Evolutionary conservation across 1,140 invertebrate genomes (phyloP).

Genomic region (Heliothis virescens): DNA sequence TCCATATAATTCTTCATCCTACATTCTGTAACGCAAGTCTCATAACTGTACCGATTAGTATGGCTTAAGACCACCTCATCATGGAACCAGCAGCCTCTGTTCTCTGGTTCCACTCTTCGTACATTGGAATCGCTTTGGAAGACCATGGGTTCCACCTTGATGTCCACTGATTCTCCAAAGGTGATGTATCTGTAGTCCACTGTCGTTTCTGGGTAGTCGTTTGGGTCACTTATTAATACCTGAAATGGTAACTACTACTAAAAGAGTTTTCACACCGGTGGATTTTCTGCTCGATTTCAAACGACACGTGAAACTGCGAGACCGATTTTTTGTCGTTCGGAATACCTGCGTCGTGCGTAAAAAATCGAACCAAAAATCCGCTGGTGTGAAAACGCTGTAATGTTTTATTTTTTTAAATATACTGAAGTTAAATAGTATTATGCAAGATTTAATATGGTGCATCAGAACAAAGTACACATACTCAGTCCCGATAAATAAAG

Average conservation of each 20-base stretch:
- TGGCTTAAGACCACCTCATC: constrained; percentile 67
- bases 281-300: too few species aligned
- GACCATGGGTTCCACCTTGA: constrained; percentile 71
- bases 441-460: too few species aligned
- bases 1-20: constrained; percentile 68
- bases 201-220: constrained; percentile 76
- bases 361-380: too few species aligned
- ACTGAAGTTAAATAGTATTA: too few species aligned
- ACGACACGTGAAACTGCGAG: too few species aligned
- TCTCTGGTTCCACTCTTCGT: constrained; percentile 57
- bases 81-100: constrained; percentile 73
- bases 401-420: too few species aligned
- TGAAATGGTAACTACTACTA: constrained; percentile 49
- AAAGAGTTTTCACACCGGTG: not conserved
- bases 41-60: constrained; percentile 76
- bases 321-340: too few species aligned
- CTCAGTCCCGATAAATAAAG: too few species aligned
- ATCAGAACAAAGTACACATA: too few species aligned
- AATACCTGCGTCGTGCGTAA: too few species aligned
- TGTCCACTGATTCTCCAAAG: constrained; percentile 65
- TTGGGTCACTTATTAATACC: constrained; percentile 75
- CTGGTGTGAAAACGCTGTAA: too few species aligned
- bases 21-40: constrained; percentile 77
- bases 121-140: constrained; percentile 67
- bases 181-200: constrained; percentile 65